These are phyloP conservation scores for Rhinophrynus dorsalis DNA, from an alignment of 2,797 vertebrate genomes.

Conservation along the genomic window DNA sequence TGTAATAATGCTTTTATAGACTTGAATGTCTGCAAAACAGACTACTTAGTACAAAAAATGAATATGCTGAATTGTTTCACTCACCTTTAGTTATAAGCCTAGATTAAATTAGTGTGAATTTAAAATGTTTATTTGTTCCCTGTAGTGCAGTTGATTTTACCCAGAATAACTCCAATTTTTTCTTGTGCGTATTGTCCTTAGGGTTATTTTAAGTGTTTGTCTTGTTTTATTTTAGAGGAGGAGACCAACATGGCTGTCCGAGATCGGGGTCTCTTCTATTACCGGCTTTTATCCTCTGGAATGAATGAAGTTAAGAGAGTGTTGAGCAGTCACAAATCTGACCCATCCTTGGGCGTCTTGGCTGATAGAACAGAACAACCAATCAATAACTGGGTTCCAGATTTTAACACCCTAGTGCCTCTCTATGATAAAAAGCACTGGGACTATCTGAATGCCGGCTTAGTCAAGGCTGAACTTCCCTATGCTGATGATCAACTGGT, in stretches of 20 bases:
- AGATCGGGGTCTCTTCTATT: slow-evolving; percentile 89
- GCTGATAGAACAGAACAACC: slow-evolving; percentile 76
- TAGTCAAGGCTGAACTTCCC: slow-evolving; percentile 46
- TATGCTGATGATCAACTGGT: slow-evolving; percentile 12
- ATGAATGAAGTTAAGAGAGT: slow-evolving; percentile 73
- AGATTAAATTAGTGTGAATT: no score
- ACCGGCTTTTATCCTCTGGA: slow-evolving; percentile 83
- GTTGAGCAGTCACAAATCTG: slow-evolving; percentile 83
- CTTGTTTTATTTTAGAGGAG: slow-evolving; percentile 87
- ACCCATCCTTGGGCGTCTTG: slow-evolving; percentile 85
- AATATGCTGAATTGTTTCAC: no score
- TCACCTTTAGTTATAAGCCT: no score
- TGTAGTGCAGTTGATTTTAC: no score
- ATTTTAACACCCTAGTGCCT: slow-evolving; percentile 84
- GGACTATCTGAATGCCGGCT: slow-evolving; percentile 57
- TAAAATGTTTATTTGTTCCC: no score
- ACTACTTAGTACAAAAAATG: no score
- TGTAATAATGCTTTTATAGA: no score
- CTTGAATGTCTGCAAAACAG: no score
- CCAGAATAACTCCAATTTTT: no score
- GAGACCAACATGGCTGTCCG: slow-evolving; percentile 87
- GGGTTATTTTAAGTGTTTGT: no score
- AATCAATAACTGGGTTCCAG: slow-evolving; percentile 77
- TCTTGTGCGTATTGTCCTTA: no score
- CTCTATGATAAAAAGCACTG: slow-evolving; percentile 69